Base-by-base conservation (phyloP, 1,140 invertebrate species). In the Sipha flava region DNA sequence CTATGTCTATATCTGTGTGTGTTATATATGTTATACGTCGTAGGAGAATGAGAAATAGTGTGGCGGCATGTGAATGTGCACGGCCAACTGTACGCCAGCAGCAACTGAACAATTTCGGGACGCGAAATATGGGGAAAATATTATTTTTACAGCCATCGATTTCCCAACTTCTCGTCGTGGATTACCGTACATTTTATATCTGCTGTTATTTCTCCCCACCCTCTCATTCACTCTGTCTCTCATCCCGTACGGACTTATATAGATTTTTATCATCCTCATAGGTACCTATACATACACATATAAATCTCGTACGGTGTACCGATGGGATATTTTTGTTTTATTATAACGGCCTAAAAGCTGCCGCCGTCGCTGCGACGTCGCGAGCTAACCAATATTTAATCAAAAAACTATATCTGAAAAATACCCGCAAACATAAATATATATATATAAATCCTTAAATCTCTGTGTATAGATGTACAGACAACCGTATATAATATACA, bases 141-240 rank as follows among this genome's bases (percentile, higher is more conserved):
- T 57, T 40, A 75, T 75, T 75, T 75, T 75, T 57, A 75, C 72
- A 26, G 47, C 21, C 43, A 75, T 75, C 72, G 72, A 75, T 40
- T 54, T 52, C 43, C 31, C 52, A 49, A 23, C 47, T 47, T 73
- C 68, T 73, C 45, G 47, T 75, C 47, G 49, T 21, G 49, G 72
- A 54, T 75, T 75, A 75, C 62, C 18, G 62, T 18, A 40, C 70
- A 29, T 73, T 73, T 66, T 66, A n/a, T 34, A n/a, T 62, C 14
- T 57, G 14, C 23, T 57, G 29, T 57, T 57, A n/a, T n/a, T n/a
- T n/a, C n/a, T n/a, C n/a, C n/a, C n/a, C n/a, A n/a, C n/a, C n/a
- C n/a, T n/a, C n/a, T n/a, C n/a, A 6, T 40, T 40, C 10, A 4
- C 37, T 40, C 37, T 10, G 37, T 40, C 54, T 59, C 54, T 26